Percentiles rank a stretch among this genome's conserved stretches.
Evolutionary conservation across 2,797 vertebrate species (phyloP).

Genomic region (Gallirallus australis): DNA sequence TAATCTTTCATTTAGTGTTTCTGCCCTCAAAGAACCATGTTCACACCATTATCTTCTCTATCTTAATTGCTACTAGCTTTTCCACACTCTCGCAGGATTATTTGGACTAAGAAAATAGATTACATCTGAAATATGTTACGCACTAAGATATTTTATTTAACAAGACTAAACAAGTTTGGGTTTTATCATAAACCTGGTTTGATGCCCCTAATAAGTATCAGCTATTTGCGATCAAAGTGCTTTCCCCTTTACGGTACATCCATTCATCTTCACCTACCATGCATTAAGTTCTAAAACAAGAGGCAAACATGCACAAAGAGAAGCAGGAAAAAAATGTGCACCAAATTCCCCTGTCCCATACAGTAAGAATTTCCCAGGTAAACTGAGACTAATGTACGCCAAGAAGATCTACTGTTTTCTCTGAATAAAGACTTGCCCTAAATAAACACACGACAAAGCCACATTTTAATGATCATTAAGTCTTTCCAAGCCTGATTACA

Average conservation of each 20-base stretch:
- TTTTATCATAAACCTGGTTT: conserved; percentile 59
- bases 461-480: neutral
- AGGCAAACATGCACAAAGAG: neutral
- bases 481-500: neutral
- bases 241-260: neutral
- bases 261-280: neutral
- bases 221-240: conserved; percentile 19
- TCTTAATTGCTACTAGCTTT: conserved; percentile 69
- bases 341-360: neutral
- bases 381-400: neutral
- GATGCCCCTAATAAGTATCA: conserved; percentile 55
- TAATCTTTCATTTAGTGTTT: conserved; percentile 47
- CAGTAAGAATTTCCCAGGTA: neutral
- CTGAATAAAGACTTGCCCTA: neutral
- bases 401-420: neutral
- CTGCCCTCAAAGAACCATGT: conserved; percentile 62
- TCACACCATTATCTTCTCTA: conserved; percentile 59
- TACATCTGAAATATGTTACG: conserved; percentile 64
- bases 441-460: neutral
- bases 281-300: neutral
- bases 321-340: neutral
- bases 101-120: conserved; percentile 63
- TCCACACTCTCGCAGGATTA: conserved; percentile 62
- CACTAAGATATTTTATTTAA: conserved; percentile 54
- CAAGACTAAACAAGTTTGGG: conserved; percentile 67